Base-by-base conservation (phyloP, 2,888 invertebrate species). In the Cotesia congregata region DNA sequence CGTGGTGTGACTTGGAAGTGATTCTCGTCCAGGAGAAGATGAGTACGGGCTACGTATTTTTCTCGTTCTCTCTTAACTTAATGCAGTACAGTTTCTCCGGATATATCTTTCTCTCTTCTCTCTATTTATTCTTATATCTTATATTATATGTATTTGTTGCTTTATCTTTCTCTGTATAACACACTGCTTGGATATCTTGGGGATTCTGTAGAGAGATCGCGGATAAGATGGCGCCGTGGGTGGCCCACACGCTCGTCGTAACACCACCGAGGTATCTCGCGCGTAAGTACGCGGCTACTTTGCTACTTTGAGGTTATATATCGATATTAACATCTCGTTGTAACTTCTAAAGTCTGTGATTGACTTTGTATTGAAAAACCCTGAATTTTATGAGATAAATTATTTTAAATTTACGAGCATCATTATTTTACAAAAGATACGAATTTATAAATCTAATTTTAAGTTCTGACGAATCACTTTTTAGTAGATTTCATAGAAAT, bases 141-240 rank as follows among this genome's bases (percentile, higher is more conserved):
- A 50, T 50, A 50, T 50, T 12, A 50, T 50, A 50, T 2, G 50
- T 50, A 50, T 50, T 50, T 50, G 50, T 50, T 50, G 4, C 9
- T 50, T 50, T 50, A 50, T 50, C 50, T 50, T 61, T 60, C 62
- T 71, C 17, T 60, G 71, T 72, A 73, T 77, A 75, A 71, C 71
- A 71, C 59, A 71, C 50, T 12, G 4, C 62, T 72, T 40, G 72
- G 62, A 72, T 69, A 41, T 77, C 79, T 77, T 78, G 77, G 77
- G 78, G 80, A 78, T 82, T 81, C 80, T 80, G 80, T 80, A 67
- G 81, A 72, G 62, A 87, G 88, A 88, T 88, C 85, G 83, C 82
- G 86, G 88, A 89, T 88, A 88, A 88, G 86, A 85, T 86, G 86
- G 86, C 89, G 83, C 86, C 83, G 88, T 88, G 89, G 89, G 89